phyloP scores from a whole-genome alignment of 2,888 invertebrate genomes.

The Calameuta idolon region DNA sequence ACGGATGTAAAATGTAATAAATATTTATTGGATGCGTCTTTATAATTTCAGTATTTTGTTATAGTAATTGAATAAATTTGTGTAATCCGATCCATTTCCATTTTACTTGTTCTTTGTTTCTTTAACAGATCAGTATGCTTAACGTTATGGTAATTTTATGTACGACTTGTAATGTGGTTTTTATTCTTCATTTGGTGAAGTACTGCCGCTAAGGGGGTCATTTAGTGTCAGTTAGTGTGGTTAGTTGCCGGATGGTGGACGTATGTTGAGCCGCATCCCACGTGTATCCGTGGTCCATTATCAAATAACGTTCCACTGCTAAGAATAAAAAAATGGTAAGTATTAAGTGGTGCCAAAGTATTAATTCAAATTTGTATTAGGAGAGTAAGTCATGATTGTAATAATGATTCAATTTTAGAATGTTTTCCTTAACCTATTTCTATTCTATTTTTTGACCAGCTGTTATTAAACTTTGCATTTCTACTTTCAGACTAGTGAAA shows the following conservation, averaged over 20 bases:
- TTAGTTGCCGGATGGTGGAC: not conserved
- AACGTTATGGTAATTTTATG: not conserved
- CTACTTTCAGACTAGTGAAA: conserved; percentile 65
- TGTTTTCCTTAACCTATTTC: not conserved
- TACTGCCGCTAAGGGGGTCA: not conserved
- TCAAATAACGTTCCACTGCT: not conserved
- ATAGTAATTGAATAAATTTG: not conserved
- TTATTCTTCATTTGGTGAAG: not conserved
- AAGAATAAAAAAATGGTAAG: not conserved
- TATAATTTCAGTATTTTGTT: not conserved
- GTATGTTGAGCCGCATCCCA: not conserved
- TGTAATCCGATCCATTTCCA: not conserved
- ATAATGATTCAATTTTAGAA: not conserved
- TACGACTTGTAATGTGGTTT: not conserved
- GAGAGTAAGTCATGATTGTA: not conserved
- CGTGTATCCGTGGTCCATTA: not conserved
- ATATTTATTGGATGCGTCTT: conserved; percentile 5
- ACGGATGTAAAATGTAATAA: conserved; percentile 80
- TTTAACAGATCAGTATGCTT: not conserved
- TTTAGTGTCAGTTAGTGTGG: not conserved
- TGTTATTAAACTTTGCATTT: not conserved
- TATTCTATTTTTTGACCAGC: not conserved
- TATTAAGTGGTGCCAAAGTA: not conserved
- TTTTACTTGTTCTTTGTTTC: not conserved
- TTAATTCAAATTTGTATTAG: not conserved